Evolutionary conservation across 2,888 invertebrate species (phyloP).

Genomic region (Stegana nigrithorax): DNA sequence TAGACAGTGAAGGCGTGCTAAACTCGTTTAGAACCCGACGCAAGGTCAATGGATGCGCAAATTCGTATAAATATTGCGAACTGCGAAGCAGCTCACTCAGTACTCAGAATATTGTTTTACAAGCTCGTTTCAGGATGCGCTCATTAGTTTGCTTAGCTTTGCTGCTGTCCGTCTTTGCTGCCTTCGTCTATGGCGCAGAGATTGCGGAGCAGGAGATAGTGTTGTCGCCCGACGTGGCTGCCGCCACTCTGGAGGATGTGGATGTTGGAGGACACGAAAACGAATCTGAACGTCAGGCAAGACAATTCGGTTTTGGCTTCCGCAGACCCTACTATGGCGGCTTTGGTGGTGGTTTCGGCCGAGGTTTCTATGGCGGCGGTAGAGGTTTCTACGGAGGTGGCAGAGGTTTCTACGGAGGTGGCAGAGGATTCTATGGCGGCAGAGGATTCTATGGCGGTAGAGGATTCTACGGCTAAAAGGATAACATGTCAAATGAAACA

Average conservation of each 20-base stretch:
- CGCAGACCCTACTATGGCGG: conserved; percentile 22
- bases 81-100: background rate
- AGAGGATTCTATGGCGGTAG: conserved; percentile 23
- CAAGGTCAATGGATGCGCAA: conserved; percentile 5
- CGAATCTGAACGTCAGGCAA: conserved; percentile 43
- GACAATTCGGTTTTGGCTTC: conserved; percentile 41
- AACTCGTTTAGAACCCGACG: conserved; percentile 17
- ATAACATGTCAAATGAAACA: conserved; percentile 6
- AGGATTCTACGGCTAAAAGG: conserved; percentile 27
- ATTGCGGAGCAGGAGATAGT: conserved; percentile 18
- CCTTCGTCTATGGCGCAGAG: conserved; percentile 6
- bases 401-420: conserved; percentile 27
- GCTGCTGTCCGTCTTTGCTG: background rate
- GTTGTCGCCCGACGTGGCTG: conserved; percentile 26
- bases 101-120: conserved; percentile 18
- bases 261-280: conserved; percentile 45
- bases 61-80: conserved; percentile 13
- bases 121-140: conserved; percentile 38
- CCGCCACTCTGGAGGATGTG: conserved; percentile 53
- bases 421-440: conserved; percentile 12
- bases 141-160: background rate
- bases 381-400: conserved; percentile 1
- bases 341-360: conserved; percentile 33
- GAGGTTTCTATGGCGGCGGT: conserved; percentile 17
- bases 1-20: conserved; percentile 9